Percentiles rank a stretch among this genome's conserved stretches.
Conservation (phyloP, 1,140 invertebrate genomes). For the Hypothenemus hampei region DNA sequence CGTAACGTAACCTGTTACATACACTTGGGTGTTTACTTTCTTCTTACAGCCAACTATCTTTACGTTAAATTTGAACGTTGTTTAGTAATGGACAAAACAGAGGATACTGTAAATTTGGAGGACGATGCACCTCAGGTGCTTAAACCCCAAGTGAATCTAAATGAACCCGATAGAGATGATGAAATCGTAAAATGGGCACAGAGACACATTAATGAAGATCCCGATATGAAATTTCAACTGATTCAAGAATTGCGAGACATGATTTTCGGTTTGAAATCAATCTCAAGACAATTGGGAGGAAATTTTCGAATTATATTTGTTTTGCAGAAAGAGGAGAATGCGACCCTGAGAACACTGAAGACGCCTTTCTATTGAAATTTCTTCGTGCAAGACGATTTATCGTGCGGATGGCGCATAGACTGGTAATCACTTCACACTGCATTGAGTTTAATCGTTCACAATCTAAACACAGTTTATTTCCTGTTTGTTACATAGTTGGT, state of each 20-base stretch:
- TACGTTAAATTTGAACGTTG: too few relatives aligned
- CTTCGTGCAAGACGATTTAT: slow-evolving; percentile 78
- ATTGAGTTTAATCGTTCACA: too few relatives aligned
- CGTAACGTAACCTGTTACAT: background rate
- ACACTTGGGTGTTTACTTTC: too few relatives aligned
- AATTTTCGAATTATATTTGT: slow-evolving; percentile 17
- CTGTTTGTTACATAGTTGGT: slow-evolving; percentile 52
- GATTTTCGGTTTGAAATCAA: slow-evolving; percentile 60
- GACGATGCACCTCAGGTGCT: too few relatives aligned
- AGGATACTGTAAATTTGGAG: too few relatives aligned
- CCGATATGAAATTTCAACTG: slow-evolving; percentile 44
- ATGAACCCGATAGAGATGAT: slow-evolving; percentile 33
- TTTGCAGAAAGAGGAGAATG: slow-evolving; percentile 69
- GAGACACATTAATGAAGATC: slow-evolving; percentile 49
- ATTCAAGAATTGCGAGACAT: slow-evolving; percentile 65
- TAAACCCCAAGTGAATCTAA: too few relatives aligned
- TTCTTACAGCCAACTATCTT: too few relatives aligned
- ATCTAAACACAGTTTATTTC: background rate
- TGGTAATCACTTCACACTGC: too few relatives aligned
- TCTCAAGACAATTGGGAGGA: background rate
- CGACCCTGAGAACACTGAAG: slow-evolving; percentile 70
- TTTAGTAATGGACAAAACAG: too few relatives aligned
- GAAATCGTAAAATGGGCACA: slow-evolving; percentile 39
- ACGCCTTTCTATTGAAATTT: slow-evolving; percentile 76
- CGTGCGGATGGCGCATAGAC: slow-evolving; percentile 69